These are phyloP conservation scores for Mastomys coucha DNA, from an alignment of 2,113 vertebrate species.

Conservation along the genomic window DNA sequence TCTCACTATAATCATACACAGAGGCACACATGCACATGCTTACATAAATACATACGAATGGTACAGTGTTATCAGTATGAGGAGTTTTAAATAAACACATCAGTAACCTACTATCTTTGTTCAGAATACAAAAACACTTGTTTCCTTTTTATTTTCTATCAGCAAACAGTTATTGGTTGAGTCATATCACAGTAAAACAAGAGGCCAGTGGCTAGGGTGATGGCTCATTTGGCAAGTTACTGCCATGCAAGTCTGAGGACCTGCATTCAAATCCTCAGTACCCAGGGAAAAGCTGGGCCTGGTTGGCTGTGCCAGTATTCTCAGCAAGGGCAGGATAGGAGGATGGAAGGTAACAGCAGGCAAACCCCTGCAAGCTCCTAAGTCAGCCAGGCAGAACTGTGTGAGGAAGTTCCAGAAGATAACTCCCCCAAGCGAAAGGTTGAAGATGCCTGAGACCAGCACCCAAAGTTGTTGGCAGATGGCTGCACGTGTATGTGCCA, in stretches of 20 bases:
- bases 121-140: neutral
- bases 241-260: neutral
- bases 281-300: neutral
- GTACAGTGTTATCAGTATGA: neutral
- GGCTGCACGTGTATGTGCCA: neutral
- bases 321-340: neutral
- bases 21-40: neutral
- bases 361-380: neutral
- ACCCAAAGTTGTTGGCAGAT: neutral
- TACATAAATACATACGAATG: neutral
- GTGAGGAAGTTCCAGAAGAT: too few relatives aligned
- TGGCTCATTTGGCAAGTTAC: neutral
- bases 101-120: neutral
- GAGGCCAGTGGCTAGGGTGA: neutral
- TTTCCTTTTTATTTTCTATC: conserved; percentile 23
- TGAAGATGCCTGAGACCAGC: neutral
- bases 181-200: conserved; percentile 1
- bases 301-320: neutral
- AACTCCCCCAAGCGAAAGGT: neutral
- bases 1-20: neutral
- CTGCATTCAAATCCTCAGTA: neutral
- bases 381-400: neutral
- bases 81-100: neutral
- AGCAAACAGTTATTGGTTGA: neutral
- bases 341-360: neutral